Evolutionary conservation across 1,140 invertebrate species (phyloP).

Genomic region (Elysia chlorotica): DNA sequence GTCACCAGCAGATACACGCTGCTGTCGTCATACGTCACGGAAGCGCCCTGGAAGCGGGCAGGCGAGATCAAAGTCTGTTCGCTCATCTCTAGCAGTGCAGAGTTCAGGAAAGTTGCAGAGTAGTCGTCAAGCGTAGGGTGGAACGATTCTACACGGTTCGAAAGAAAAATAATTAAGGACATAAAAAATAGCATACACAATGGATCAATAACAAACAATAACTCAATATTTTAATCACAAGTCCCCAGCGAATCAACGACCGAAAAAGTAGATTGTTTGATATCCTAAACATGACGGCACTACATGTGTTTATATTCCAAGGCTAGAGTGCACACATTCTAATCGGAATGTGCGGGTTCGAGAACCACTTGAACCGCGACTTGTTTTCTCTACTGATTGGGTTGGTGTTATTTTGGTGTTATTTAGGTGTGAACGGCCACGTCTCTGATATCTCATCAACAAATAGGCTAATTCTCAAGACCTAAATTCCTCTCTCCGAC

Average conservation of each 20-base stretch:
- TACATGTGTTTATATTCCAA: too few species aligned
- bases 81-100: neutral
- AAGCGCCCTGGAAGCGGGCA: slow-evolving; percentile 1
- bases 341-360: too few species aligned
- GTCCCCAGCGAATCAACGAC: neutral
- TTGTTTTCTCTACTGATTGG: too few species aligned
- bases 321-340: too few species aligned
- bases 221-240: neutral
- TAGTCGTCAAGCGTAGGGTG: neutral
- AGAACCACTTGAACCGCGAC: too few species aligned
- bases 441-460: too few species aligned
- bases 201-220: neutral
- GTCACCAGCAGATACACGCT: slow-evolving; percentile 5
- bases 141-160: slow-evolving; percentile 4
- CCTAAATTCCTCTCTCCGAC: too few species aligned
- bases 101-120: neutral
- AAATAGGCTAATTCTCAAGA: too few species aligned
- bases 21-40: slow-evolving; percentile 8
- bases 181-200: neutral
- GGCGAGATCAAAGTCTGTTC: neutral
- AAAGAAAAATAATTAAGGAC: neutral
- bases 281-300: too few species aligned
- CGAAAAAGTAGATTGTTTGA: too few species aligned
- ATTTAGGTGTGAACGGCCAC: too few species aligned
- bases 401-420: too few species aligned